These are phyloP conservation scores for Plemyria rubiginata DNA, from an alignment of 2,888 invertebrate genomes.

Conservation along the genomic window DNA sequence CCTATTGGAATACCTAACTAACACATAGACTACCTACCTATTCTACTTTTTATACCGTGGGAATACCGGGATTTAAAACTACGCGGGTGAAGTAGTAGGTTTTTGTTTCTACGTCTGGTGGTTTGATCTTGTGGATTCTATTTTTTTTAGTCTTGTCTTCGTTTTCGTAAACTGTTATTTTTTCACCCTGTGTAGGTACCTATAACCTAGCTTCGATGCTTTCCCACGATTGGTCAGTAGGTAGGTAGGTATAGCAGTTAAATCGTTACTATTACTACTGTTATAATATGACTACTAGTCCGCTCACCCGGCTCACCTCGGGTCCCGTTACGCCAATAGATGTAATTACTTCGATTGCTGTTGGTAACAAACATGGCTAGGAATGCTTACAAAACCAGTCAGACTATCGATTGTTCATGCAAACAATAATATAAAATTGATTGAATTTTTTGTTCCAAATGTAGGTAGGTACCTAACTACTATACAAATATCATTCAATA, in stretches of 20 bases:
- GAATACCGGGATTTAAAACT: too few relatives aligned
- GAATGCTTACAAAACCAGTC: neutral
- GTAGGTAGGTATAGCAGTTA: neutral
- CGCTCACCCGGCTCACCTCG: slow-evolving; percentile 6
- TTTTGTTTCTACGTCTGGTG: too few relatives aligned
- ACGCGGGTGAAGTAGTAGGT: too few relatives aligned
- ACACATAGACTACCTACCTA: too few relatives aligned
- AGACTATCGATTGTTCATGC: neutral
- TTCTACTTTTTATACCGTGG: too few relatives aligned
- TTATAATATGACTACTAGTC: slow-evolving; percentile 1
- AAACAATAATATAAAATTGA: too few relatives aligned
- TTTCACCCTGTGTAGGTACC: neutral
- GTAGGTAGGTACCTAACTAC: too few relatives aligned
- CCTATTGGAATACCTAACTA: too few relatives aligned
- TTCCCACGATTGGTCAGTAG: slow-evolving; percentile 7
- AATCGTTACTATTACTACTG: slow-evolving; percentile 7
- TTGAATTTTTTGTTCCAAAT: too few relatives aligned
- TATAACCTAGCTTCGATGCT: neutral
- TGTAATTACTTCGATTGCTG: slow-evolving; percentile 19
- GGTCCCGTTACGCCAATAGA: slow-evolving; percentile 21
- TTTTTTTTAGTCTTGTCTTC: too few relatives aligned
- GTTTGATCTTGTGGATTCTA: too few relatives aligned
- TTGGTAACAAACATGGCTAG: slow-evolving; percentile 8
- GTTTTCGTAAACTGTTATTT: neutral
- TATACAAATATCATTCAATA: too few relatives aligned